Evolutionary conservation across 2,888 invertebrate species (phyloP).

Genomic region (Stenolophus ochropezus): DNA sequence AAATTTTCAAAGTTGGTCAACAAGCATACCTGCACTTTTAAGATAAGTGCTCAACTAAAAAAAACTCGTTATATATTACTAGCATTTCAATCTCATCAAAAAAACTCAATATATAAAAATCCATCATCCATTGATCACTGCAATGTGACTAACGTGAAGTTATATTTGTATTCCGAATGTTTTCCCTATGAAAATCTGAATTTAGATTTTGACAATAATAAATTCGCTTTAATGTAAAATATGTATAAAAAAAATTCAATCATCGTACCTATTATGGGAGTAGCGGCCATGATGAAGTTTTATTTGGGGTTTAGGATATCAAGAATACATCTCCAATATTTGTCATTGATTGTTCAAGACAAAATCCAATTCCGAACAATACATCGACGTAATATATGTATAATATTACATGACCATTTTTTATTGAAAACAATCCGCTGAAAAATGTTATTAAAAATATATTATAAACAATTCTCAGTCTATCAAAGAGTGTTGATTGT

Average conservation of each 20-base stretch:
- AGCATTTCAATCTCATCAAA: constrained; percentile 69
- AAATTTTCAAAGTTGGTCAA: constrained; percentile 68
- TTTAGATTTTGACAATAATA: constrained; percentile 65
- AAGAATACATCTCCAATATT: constrained; percentile 54
- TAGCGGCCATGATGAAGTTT: constrained; percentile 61
- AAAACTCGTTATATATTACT: constrained; percentile 70
- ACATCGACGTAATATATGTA: constrained; percentile 65
- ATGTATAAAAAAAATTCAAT: constrained; percentile 66
- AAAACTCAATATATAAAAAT: constrained; percentile 65
- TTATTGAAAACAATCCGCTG: constrained; percentile 62
- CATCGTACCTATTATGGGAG: constrained; percentile 63
- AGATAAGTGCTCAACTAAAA: constrained; percentile 67
- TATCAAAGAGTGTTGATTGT: too few relatives aligned
- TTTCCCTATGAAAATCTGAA: constrained; percentile 69
- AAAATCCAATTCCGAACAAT: constrained; percentile 61
- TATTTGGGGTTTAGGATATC: constrained; percentile 49
- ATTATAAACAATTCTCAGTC: too few relatives aligned
- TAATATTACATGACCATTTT: constrained; percentile 65
- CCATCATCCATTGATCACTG: constrained; percentile 65
- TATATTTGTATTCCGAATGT: constrained; percentile 68
- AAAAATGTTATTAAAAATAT: constrained; percentile 58
- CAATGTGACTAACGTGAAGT: constrained; percentile 67
- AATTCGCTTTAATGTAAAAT: constrained; percentile 65
- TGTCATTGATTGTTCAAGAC: constrained; percentile 60
- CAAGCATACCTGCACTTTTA: constrained; percentile 68